A percentile compares a stretch with the other conserved stretches of the same genome.
Evolutionary conservation across 1,140 invertebrate genomes (phyloP).

Genomic region (Orius laevigatus): DNA sequence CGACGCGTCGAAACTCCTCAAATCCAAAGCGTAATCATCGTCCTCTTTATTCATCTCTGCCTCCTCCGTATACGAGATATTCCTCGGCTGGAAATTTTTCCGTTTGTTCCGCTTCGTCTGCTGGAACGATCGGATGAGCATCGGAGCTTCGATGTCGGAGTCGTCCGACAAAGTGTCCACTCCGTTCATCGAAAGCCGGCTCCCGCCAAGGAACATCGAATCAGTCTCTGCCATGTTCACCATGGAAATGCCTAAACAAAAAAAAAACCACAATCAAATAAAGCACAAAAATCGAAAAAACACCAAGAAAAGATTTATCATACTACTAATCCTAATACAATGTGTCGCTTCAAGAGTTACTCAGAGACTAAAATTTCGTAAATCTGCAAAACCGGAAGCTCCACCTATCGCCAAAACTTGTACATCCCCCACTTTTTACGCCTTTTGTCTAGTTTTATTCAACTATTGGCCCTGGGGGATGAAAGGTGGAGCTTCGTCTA

Average conservation of each 20-base stretch:
- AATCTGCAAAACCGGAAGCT: neutral
- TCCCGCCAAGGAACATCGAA: constrained; percentile 20
- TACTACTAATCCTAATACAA: no score
- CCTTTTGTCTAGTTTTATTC: no score
- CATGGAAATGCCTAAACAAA: constrained; percentile 19
- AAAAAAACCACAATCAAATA: neutral
- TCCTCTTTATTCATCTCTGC: constrained; percentile 16
- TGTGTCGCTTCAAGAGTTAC: neutral
- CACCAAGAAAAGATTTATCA: no score
- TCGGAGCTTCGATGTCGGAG: constrained; percentile 18
- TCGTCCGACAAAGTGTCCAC: constrained; percentile 20
- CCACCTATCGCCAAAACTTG: neutral
- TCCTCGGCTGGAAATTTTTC: constrained; percentile 33
- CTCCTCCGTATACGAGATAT: constrained; percentile 26
- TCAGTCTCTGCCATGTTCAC: constrained; percentile 23
- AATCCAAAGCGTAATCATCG: constrained; percentile 11
- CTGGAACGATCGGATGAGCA: constrained; percentile 10
- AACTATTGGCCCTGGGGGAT: no score
- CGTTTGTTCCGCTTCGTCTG: constrained; percentile 28
- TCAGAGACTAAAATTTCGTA: neutral
- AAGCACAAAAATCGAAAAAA: no score
- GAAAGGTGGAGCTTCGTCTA: no score
- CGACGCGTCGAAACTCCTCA: constrained; percentile 5
- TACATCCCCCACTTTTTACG: no score
- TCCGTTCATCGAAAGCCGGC: constrained; percentile 13